Conservation (phyloP, 2,888 invertebrate species). For the Parasteatoda lunata region DNA sequence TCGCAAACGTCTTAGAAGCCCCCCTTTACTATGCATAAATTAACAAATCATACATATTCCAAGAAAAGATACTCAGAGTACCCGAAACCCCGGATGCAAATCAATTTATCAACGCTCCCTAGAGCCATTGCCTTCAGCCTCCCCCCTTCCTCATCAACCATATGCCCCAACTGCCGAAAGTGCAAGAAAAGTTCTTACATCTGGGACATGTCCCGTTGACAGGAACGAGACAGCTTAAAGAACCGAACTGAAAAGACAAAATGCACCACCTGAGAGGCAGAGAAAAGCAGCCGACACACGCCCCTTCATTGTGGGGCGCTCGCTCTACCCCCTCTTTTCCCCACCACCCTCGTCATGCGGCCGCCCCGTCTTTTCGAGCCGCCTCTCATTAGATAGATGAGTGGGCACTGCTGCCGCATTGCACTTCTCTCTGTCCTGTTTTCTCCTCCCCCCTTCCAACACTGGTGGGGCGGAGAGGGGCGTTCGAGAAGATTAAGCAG, state of each 20-base stretch:
- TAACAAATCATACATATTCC: too few relatives aligned
- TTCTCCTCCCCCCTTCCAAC: background rate
- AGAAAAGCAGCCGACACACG: background rate
- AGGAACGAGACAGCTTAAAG: conserved; percentile 7
- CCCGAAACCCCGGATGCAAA: background rate
- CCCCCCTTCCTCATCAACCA: background rate
- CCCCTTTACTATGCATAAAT: too few relatives aligned
- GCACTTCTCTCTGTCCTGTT: background rate
- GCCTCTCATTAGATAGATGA: conserved; percentile 58
- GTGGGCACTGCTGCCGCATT: conserved; percentile 43
- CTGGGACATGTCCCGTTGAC: conserved; percentile 5
- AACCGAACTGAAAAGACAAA: conserved; percentile 34
- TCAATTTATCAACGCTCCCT: background rate
- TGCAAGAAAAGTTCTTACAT: background rate
- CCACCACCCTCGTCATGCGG: background rate
- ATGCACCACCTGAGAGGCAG: conserved; percentile 29
- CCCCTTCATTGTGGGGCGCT: background rate
- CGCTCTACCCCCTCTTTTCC: background rate
- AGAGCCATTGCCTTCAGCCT: background rate
- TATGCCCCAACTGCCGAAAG: background rate
- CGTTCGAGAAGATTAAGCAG: background rate
- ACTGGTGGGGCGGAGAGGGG: background rate
- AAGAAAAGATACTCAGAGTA: background rate
- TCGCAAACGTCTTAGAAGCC: too few relatives aligned
- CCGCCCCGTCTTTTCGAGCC: conserved; percentile 33